phyloP scores from a whole-genome alignment of 2,888 invertebrate species.

The Macroteleia sp. region DNA sequence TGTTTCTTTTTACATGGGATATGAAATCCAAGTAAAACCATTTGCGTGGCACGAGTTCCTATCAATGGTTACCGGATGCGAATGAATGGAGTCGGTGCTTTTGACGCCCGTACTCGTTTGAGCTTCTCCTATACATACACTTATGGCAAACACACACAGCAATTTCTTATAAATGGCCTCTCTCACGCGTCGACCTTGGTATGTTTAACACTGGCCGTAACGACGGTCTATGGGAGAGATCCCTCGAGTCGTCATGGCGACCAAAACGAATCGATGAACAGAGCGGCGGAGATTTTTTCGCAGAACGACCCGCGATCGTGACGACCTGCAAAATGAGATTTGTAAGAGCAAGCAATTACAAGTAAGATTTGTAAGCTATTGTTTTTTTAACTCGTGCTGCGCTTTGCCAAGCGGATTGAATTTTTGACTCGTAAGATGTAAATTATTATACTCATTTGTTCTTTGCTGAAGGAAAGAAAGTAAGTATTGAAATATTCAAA shows the following conservation, averaged over 20 bases:
- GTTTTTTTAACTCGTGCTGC: constrained; percentile 62
- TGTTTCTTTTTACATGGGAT: too few relatives aligned
- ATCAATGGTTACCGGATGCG: constrained; percentile 74
- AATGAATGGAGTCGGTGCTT: constrained; percentile 73
- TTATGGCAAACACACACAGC: constrained; percentile 66
- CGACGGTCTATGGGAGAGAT: constrained; percentile 74
- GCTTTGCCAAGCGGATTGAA: constrained; percentile 62
- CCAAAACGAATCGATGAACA: constrained; percentile 74
- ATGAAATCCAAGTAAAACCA: constrained; percentile 68
- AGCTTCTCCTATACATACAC: constrained; percentile 56
- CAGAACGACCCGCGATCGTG: constrained; percentile 65
- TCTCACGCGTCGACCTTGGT: constrained; percentile 71
- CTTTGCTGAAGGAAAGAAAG: constrained; percentile 45
- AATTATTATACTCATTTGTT: constrained; percentile 66
- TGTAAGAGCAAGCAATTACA: constrained; percentile 68
- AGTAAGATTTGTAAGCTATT: constrained; percentile 67
- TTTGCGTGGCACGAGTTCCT: constrained; percentile 65
- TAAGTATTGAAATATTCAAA: constrained; percentile 56
- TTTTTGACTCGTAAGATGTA: constrained; percentile 64
- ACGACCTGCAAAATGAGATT: constrained; percentile 67
- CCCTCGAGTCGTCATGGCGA: constrained; percentile 73
- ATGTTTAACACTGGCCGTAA: constrained; percentile 69
- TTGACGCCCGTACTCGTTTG: constrained; percentile 65
- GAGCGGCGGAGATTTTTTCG: constrained; percentile 65
- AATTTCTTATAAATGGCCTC: constrained; percentile 70